Evolutionary conservation across 1,140 invertebrate genomes (phyloP).

Genomic region (Philotrypesis tridentata): DNA sequence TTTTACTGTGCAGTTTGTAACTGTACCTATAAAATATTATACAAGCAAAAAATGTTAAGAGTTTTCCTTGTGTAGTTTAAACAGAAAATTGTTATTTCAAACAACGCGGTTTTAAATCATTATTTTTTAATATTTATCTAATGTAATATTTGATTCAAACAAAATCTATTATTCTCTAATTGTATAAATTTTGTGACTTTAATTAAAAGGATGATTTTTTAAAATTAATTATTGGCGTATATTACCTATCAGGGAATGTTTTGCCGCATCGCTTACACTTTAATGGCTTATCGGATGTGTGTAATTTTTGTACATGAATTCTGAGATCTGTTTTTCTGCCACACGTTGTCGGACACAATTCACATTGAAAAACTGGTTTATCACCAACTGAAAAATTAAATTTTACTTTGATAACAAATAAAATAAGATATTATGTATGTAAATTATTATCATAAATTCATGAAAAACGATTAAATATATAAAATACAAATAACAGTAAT

Average conservation of each 20-base stretch:
- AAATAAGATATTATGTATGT: not conserved
- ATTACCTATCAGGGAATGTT: conserved; percentile 88
- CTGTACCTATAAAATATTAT: conserved; percentile 76
- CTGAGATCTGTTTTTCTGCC: conserved; percentile 96
- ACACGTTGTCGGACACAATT: conserved; percentile 96
- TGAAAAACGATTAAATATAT: conserved; percentile 25
- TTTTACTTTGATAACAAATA: conserved; percentile 17
- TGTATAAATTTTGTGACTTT: conserved; percentile 6
- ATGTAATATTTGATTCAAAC: not conserved
- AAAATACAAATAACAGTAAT: not conserved
- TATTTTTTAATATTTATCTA: not conserved
- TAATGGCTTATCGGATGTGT: conserved; percentile 93
- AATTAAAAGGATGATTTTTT: not conserved
- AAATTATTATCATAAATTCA: too few species aligned
- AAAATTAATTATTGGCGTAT: conserved; percentile 11
- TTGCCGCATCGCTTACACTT: conserved; percentile 95
- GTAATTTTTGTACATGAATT: conserved; percentile 96
- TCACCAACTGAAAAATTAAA: conserved; percentile 80
- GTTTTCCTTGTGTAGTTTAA: not conserved
- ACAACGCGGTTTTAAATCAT: not conserved
- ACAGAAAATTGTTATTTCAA: not conserved
- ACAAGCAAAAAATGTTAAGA: not conserved
- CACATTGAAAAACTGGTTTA: conserved; percentile 96
- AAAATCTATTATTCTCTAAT: not conserved
- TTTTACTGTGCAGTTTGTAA: conserved; percentile 84